Evolutionary conservation across 2,888 invertebrate species (phyloP), one percentile per base, ranked within the genome.

Genomic region (Caenorhabditis sp.): DNA sequence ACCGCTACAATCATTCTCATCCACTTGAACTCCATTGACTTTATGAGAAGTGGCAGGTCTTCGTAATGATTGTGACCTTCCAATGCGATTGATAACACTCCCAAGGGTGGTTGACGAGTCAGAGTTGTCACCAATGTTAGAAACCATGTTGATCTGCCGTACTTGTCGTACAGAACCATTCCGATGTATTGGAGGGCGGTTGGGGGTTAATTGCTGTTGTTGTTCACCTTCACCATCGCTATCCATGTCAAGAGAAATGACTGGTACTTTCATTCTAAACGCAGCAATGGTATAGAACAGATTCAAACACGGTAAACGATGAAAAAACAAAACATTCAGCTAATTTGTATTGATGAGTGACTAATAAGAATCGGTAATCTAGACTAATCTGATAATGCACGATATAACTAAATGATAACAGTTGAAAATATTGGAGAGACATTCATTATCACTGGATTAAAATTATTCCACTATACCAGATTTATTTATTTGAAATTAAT

Each of bases 11-110:
- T 59, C 70, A 2, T 59, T 59, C 1, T 62, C 21, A 10, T 25
- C 50, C 2, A 23, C 26, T 25, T 43, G 52, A 14, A 59, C 54
- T 10, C 50, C 59, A 20, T 27, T 25, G n/a, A 62, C 26, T 21
- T 60, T 31, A 17, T 31, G 14, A 43, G 49, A 23, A 5, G 56
- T n/a, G n/a, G 63, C 56, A 5, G 66, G 61, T 54, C 70, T 49
- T 27, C 75, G 3, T 1, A 70, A 26, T n/a, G 70, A 70, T 53
- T 75, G 75, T 1, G 75, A 75, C 20, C 75, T 26, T n/a, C 70
- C 70, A 20, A 70, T 59, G 31, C 68, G 2, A 23, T 62, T 63
- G 43, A 73, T 65, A 17, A 73, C 73, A 17, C 61, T 63, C 7
- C 43, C 63, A 20, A 73, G 58, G 17, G 64, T 67, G 38, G 27